phyloP scores from a whole-genome alignment of 2,888 invertebrate genomes.

The Venusia cambrica region DNA sequence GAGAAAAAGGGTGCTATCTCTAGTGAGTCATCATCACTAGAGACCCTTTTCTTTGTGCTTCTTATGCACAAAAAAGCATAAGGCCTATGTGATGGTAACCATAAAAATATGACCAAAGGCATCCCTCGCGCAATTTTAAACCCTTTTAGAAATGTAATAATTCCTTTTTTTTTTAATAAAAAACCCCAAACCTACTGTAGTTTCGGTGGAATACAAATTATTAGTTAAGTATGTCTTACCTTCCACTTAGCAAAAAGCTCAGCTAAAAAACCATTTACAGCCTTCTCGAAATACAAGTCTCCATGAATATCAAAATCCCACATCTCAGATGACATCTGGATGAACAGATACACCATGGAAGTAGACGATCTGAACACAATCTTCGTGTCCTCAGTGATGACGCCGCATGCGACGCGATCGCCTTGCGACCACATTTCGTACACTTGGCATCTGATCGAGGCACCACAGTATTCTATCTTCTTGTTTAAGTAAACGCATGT shows the following conservation, averaged over 20 bases:
- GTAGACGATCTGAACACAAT: slow-evolving; percentile 98
- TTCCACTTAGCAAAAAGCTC: slow-evolving; percentile 99
- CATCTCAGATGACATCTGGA: slow-evolving; percentile 99
- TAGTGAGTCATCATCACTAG: no score
- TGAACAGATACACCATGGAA: slow-evolving; percentile 97
- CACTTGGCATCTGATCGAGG: slow-evolving; percentile 91
- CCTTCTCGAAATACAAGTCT: slow-evolving; percentile 98
- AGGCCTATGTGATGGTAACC: no score
- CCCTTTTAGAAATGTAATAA: no score
- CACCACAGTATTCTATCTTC: slow-evolving; percentile 95
- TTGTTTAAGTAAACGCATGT: slow-evolving; percentile 97
- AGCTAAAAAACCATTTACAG: slow-evolving; percentile 97
- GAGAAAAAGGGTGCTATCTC: no score
- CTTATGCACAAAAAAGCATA: no score
- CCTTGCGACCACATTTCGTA: slow-evolving; percentile 99
- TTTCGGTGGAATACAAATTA: no score
- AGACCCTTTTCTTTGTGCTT: no score
- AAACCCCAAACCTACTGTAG: no score
- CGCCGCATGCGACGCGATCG: slow-evolving; percentile 96
- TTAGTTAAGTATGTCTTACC: no score
- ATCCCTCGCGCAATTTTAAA: no score
- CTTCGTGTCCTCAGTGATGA: slow-evolving; percentile 97
- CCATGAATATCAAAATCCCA: slow-evolving; percentile 99
- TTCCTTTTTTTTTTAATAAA: no score
- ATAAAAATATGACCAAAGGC: no score